Conservation (phyloP, 2,113 vertebrate species). For the Chaenocephalus aceratus region DNA sequence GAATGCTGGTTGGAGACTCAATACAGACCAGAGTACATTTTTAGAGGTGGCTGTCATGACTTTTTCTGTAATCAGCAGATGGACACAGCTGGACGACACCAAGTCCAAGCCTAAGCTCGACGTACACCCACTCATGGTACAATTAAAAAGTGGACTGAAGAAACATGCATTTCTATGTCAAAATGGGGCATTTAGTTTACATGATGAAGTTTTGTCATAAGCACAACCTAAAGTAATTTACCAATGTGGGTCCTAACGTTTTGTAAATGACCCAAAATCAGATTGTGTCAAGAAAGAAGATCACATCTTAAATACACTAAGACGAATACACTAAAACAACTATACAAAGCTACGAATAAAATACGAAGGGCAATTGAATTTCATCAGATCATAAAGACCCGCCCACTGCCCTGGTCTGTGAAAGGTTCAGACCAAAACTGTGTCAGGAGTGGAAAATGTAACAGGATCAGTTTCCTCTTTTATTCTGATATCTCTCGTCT, state of each 20-base stretch:
- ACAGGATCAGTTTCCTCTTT: constrained; percentile 42
- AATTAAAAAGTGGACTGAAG: not conserved
- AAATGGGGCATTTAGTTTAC: not conserved
- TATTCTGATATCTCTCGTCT: constrained; percentile 16
- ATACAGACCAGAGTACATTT: not conserved
- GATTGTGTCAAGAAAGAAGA: not conserved
- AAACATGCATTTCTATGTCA: not conserved
- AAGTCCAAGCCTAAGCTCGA: constrained; percentile 1
- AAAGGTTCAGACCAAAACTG: not conserved
- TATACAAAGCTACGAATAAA: not conserved
- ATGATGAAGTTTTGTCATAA: not conserved
- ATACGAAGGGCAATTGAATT: not conserved
- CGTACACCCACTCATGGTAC: not conserved
- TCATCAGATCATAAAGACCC: not conserved
- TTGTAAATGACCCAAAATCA: not conserved
- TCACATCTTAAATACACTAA: not conserved
- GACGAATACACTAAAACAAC: not conserved
- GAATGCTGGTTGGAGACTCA: not conserved
- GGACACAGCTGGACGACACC: constrained; percentile 30
- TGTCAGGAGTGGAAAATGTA: constrained; percentile 15
- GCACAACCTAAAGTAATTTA: too few relatives aligned
- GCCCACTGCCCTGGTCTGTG: not conserved
- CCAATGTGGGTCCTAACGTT: too few relatives aligned
- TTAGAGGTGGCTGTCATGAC: not conserved
- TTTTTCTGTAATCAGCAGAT: constrained; percentile 18